Conservation (phyloP, 2,888 invertebrate species). For the Abscondita cerata region DNA sequence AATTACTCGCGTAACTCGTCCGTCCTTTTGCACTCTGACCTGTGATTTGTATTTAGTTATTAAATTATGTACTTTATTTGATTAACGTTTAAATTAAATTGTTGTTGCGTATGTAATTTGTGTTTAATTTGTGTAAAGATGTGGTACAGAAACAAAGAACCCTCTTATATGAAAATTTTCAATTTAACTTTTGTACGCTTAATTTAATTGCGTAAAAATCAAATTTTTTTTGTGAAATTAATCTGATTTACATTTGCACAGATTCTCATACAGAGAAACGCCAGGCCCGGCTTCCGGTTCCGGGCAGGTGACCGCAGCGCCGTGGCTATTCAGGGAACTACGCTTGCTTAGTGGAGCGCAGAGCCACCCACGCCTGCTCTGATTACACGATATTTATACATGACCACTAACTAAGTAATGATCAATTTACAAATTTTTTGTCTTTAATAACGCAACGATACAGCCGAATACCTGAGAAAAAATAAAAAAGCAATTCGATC, state of each 20-base stretch:
- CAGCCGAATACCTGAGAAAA: neutral
- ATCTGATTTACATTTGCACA: constrained; percentile 37
- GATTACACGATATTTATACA: constrained; percentile 40
- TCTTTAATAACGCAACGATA: neutral
- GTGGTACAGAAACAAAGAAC: constrained; percentile 21
- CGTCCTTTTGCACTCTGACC: constrained; percentile 38
- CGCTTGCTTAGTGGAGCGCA: constrained; percentile 58
- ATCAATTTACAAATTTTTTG: constrained; percentile 9
- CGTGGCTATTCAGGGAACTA: constrained; percentile 53
- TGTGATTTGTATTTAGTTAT: constrained; percentile 32
- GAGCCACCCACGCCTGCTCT: constrained; percentile 52
- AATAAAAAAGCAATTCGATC: constrained; percentile 5
- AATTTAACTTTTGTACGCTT: constrained; percentile 1
- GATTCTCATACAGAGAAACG: constrained; percentile 55
- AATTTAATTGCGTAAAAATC: neutral
- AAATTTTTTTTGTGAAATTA: constrained; percentile 16
- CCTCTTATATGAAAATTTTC: neutral
- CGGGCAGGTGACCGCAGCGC: constrained; percentile 57
- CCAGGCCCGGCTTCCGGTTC: constrained; percentile 58
- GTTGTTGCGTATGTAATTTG: constrained; percentile 30
- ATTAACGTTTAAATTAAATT: constrained; percentile 37
- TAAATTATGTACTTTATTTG: constrained; percentile 39
- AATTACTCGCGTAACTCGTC: constrained; percentile 36
- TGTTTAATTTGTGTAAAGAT: constrained; percentile 29
- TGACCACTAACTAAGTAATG: constrained; percentile 13